Evolutionary conservation across 2,797 vertebrate genomes (phyloP).

Genomic region (Manis crassicaudata): DNA sequence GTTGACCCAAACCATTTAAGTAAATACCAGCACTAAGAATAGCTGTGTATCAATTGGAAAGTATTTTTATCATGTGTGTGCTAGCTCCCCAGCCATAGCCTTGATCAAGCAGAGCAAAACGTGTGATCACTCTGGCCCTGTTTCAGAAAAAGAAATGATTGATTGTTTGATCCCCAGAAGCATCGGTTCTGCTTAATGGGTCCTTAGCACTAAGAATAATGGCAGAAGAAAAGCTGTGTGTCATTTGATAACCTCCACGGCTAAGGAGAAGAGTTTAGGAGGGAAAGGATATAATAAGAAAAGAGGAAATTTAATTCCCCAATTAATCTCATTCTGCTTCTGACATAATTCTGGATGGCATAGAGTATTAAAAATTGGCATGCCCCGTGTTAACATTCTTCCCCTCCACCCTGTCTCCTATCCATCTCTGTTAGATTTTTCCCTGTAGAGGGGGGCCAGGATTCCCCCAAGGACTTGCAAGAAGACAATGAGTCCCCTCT

Average conservation of each 20-base stretch:
- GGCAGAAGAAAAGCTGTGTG: not conserved
- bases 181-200: slow-evolving; percentile 6
- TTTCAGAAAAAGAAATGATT: slow-evolving; percentile 48
- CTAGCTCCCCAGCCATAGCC: slow-evolving; percentile 73
- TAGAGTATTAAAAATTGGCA: not conserved
- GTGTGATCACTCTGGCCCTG: slow-evolving; percentile 34
- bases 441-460: not conserved
- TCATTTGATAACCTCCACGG: not conserved
- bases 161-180: slow-evolving; percentile 57
- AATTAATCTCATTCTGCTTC: slow-evolving; percentile 65
- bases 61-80: slow-evolving; percentile 74
- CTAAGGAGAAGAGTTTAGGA: not conserved
- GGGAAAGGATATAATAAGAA: not conserved
- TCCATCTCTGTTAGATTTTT: slow-evolving; percentile 43
- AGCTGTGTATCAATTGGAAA: slow-evolving; percentile 70
- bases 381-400: not conserved
- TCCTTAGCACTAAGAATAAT: slow-evolving; percentile 57
- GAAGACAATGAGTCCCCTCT: not conserved
- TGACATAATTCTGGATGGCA: slow-evolving; percentile 48
- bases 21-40: slow-evolving; percentile 80
- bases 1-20: slow-evolving; percentile 41
- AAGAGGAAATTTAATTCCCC: slow-evolving; percentile 50
- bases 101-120: slow-evolving; percentile 56
- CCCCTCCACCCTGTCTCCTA: not conserved
- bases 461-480: not conserved